A percentile compares a stretch with the other conserved stretches of the same genome.
Evolutionary conservation across 2,113 vertebrate species (phyloP).

Genomic region (Toxotes jaculatrix): DNA sequence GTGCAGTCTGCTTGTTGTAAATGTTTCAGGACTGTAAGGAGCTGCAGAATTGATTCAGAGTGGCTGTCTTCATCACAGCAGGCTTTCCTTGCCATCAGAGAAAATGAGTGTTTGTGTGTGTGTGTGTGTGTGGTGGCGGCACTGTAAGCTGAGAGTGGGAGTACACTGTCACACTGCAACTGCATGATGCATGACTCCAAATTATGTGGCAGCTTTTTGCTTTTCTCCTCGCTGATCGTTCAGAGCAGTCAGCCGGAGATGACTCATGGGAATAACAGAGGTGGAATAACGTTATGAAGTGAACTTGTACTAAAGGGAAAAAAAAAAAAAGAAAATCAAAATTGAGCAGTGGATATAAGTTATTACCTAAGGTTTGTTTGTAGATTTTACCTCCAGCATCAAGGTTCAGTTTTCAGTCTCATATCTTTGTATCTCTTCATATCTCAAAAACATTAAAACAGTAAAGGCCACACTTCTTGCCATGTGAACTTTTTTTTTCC

Average conservation of each 20-base stretch:
- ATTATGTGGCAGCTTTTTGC: slow-evolving; percentile 55
- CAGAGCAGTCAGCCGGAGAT: slow-evolving; percentile 38
- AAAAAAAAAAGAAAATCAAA: too few relatives aligned
- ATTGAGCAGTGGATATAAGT: slow-evolving; percentile 12
- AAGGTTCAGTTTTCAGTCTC: not conserved
- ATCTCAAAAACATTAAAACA: not conserved
- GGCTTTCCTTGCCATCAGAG: slow-evolving; percentile 40
- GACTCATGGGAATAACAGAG: slow-evolving; percentile 54
- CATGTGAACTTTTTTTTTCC: not conserved
- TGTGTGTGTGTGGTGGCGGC: slow-evolving; percentile 14
- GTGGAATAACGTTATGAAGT: slow-evolving; percentile 50
- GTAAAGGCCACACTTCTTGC: too few relatives aligned
- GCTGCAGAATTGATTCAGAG: slow-evolving; percentile 47
- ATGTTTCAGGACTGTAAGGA: slow-evolving; percentile 47
- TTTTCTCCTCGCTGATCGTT: slow-evolving; percentile 53
- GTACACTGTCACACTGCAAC: slow-evolving; percentile 58
- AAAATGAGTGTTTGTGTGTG: slow-evolving; percentile 3
- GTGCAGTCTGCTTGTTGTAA: slow-evolving; percentile 18
- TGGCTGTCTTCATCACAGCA: slow-evolving; percentile 56
- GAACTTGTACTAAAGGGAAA: slow-evolving; percentile 16
- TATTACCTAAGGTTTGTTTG: slow-evolving; percentile 26
- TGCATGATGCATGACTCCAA: slow-evolving; percentile 58
- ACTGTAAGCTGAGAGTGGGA: slow-evolving; percentile 60
- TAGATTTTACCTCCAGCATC: not conserved
- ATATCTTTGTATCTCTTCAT: not conserved